phyloP scores from a whole-genome alignment of 2,113 vertebrate genomes.

The Merops nubicus region DNA sequence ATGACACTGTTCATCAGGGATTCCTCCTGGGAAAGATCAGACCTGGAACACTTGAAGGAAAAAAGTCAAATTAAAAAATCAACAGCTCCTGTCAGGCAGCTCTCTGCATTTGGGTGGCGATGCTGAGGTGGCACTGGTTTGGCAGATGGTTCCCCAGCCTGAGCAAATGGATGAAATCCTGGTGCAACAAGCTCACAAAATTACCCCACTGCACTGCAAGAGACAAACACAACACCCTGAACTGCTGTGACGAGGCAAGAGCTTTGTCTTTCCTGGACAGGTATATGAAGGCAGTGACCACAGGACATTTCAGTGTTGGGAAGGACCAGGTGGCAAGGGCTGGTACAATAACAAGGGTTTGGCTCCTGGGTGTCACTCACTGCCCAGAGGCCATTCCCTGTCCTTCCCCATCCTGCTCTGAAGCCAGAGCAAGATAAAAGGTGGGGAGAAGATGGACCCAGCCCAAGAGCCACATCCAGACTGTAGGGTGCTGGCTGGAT shows the following conservation, averaged over 20 bases:
- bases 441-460: background rate
- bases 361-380: background rate
- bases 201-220: background rate
- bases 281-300: background rate
- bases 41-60: background rate
- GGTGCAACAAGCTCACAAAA: background rate
- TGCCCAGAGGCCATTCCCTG: background rate
- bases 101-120: background rate
- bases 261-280: background rate
- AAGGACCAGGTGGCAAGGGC: background rate
- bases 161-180: background rate
- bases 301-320: background rate
- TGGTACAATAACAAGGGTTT: background rate
- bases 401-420: background rate
- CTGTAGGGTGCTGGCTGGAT: background rate
- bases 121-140: accelerated
- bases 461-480: background rate
- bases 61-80: background rate
- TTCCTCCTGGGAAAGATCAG: background rate
- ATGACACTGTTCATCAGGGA: background rate
- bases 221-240: background rate
- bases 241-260: background rate
- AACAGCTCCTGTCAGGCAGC: background rate
- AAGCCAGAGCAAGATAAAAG: background rate
- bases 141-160: background rate